Base-by-base conservation (phyloP, 2,113 vertebrate species). In the Sakesphorus luctuosus region DNA sequence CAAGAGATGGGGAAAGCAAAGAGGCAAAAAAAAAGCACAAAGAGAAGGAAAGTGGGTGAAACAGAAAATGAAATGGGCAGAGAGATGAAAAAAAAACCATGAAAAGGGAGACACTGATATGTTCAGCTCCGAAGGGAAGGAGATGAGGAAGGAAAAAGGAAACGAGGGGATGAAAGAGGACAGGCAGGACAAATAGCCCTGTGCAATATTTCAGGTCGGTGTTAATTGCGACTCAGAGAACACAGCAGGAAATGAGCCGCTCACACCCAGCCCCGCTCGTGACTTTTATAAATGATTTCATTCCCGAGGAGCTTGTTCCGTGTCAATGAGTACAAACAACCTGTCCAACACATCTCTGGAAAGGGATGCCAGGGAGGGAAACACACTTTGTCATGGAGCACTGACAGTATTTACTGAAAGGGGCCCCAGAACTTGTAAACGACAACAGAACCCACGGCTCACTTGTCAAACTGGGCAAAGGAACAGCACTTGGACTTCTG, bases 101-200 rank as follows among this genome's bases (percentile, higher is more conserved):
- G 35, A 61, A 83, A 83, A 77, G 10, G 11, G 67, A 90, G 79
- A 67, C 13, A 36, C 4, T 0, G 4, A n/a, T 50, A 35, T 6
- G 29, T 24, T 47, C 59, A 71, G 43, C 35, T 78, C 38, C 43
- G 35, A 84, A 55, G 12, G 72, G 74, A 93, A 76, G 91, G 84
- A 93, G 91, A 94, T 38, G 53, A 89, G 76, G 80, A 95, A 92
- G 69, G 53, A 44, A 44, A n/a, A 86, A 75, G 72, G 76, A 94
- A 96, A 36, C 0, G 0, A 78, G 59, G 25, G 69, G 83, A 72
- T 79, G 75, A 92, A 87, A 87, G 55, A 79, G 62, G 50, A 56
- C 26, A 49, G 84, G 10, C 25, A 93, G 80, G 33, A 68, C 53
- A 50, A 90, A 77, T 18, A 71, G 35, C 35, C 61, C 47, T 7